Base-by-base conservation (phyloP, 2,113 vertebrate genomes). In the Cheirogaleus medius region DNA sequence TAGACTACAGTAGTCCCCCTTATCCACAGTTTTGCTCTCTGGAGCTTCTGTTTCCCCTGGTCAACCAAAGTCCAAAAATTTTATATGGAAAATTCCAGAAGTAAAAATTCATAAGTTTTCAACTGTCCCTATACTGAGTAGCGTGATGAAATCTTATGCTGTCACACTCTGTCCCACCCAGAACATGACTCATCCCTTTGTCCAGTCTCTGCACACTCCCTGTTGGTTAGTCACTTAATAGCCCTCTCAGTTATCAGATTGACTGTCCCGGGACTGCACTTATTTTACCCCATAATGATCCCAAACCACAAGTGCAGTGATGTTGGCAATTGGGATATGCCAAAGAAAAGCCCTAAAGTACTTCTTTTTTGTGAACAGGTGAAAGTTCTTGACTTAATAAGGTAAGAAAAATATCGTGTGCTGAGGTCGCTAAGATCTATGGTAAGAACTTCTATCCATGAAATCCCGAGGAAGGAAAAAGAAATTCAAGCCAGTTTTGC, bases 191-290 rank as follows among this genome's bases (percentile, higher is more conserved):
- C 15, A 1, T 47, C 8, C 4, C 14, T 32, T 10, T 8, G 15
- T 18, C 42, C 25, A 76, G 42, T 17, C 1, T 29, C 42, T 73
- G 42, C 14, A 47, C 42, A 32, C 27, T 8, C 15, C 73, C 15
- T 47, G 14, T 15, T 42, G 0, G 3, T 27, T 5, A 42, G 69
- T 27, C 69, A 15, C 27, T 17, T 9, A 18, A 8, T 18, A 47
- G 73, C 25, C 14, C 4, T 32, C 8, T 32, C 5, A 6, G 73
- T 47, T 7, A 47, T 47, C 15, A 47, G 42, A 47, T 32, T 15
- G 42, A 5, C 73, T 18, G 73, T 47, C 0, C 0, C 8, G 42
- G 2, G 1, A 5, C 18, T 42, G 27, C 0, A 27, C 13, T 76
- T 76, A 76, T 18, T 47, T 76, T 76, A 47, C 73, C 15, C 27